Evolutionary conservation across 2,113 vertebrate species (phyloP).

Genomic region (Cygnus buccinator): DNA sequence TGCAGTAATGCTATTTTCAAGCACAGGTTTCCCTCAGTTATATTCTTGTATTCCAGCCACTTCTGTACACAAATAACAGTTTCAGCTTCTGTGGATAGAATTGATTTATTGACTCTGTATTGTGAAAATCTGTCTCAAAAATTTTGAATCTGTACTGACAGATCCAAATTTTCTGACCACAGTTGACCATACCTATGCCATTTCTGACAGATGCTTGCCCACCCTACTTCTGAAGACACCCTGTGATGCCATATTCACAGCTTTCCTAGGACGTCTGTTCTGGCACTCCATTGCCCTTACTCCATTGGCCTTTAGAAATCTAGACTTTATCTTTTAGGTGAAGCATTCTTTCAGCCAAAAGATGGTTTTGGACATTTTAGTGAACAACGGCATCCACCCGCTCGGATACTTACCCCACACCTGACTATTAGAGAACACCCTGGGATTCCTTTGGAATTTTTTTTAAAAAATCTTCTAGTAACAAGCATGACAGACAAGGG

Average conservation of each 20-base stretch:
- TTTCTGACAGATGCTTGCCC: neutral
- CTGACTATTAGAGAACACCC: neutral
- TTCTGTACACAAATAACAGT: neutral
- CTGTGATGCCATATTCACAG: neutral
- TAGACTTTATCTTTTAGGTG: neutral
- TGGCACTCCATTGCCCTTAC: neutral
- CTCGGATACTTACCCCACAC: rapidly evolving
- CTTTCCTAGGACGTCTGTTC: neutral
- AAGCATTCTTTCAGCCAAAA: neutral
- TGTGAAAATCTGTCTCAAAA: neutral
- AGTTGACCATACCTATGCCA: neutral
- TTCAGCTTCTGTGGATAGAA: neutral
- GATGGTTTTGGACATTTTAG: neutral
- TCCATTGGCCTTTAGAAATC: neutral
- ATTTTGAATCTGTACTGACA: neutral
- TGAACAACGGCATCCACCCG: neutral
- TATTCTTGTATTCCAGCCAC: neutral
- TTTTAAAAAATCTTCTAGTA: neutral
- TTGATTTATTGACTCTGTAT: neutral
- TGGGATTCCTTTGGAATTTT: neutral
- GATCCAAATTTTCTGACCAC: neutral
- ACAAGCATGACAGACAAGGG: neutral
- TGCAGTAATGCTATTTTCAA: neutral
- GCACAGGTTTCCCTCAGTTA: neutral
- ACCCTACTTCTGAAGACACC: neutral